Evolutionary conservation across 2,113 vertebrate species (phyloP).

Genomic region (Pavo muticus): DNA sequence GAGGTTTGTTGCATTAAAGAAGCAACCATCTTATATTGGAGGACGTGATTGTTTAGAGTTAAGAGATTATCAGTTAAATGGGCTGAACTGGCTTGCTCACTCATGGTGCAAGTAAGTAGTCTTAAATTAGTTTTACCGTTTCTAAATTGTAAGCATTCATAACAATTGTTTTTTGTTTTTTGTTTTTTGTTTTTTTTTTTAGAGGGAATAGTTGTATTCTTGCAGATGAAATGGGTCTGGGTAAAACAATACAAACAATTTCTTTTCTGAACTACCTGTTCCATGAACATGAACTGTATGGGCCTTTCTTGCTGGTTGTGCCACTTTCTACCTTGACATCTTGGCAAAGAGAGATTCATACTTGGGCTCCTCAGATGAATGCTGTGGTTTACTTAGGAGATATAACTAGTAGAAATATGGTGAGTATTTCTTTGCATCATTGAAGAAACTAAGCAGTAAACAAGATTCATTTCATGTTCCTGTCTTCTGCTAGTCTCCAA

Average conservation of each 20-base stretch:
- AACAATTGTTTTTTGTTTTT: background rate
- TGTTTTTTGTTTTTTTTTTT: background rate
- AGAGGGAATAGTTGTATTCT: slow-evolving; percentile 82
- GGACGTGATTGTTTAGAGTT: slow-evolving; percentile 89
- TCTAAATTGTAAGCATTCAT: slow-evolving; percentile 26
- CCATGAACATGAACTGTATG: slow-evolving; percentile 93
- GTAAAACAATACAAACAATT: slow-evolving; percentile 99
- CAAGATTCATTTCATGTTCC: background rate
- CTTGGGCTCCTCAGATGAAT: slow-evolving; percentile 96
- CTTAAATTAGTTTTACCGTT: slow-evolving; percentile 20
- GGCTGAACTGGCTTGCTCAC: slow-evolving; percentile 97
- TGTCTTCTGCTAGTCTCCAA: background rate
- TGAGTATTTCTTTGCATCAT: slow-evolving; percentile 67
- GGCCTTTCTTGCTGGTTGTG: slow-evolving; percentile 94
- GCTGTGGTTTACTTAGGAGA: slow-evolving; percentile 97
- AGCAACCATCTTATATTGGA: slow-evolving; percentile 92
- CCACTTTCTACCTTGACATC: slow-evolving; percentile 97
- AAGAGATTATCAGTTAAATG: slow-evolving; percentile 94
- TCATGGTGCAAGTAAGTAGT: slow-evolving; percentile 97
- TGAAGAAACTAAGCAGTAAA: background rate
- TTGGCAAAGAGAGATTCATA: slow-evolving; percentile 96
- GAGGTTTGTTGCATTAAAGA: slow-evolving; percentile 93
- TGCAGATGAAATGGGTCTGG: slow-evolving; percentile 97
- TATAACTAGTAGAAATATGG: slow-evolving; percentile 97
- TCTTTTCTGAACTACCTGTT: slow-evolving; percentile 95